These are phyloP conservation scores for Netelia fuscicornis DNA, from an alignment of 2,888 invertebrate genomes.

Conservation along the genomic window DNA sequence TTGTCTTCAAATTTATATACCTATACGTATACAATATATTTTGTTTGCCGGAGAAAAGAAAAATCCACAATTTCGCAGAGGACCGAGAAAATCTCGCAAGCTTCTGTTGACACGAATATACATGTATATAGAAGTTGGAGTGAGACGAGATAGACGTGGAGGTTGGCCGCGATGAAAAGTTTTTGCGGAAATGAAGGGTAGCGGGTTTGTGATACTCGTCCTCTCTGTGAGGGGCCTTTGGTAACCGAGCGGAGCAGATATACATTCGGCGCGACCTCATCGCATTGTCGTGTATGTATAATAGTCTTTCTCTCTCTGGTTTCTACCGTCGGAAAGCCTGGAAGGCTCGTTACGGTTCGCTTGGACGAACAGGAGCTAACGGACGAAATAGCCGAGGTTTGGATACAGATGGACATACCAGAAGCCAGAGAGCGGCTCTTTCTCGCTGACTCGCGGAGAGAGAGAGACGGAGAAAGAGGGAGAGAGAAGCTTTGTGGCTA, in stretches of 20 bases:
- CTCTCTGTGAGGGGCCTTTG: constrained; percentile 1
- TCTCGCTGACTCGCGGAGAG: constrained; percentile 10
- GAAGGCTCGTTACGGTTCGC: constrained; percentile 60
- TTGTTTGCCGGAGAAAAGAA: not conserved
- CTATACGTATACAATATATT: not conserved
- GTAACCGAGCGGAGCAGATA: constrained; percentile 22
- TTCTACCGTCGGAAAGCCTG: constrained; percentile 47
- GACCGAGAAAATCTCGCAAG: not conserved
- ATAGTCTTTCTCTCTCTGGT: not conserved
- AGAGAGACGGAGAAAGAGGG: not conserved
- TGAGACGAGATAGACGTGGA: not conserved
- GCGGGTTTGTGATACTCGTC: constrained; percentile 22
- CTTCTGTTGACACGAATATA: not conserved
- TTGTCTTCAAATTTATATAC: too few species aligned
- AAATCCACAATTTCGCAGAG: not conserved
- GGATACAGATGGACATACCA: constrained; percentile 51
- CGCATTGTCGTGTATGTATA: constrained; percentile 26
- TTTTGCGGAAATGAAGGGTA: constrained; percentile 60
- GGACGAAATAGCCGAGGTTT: constrained; percentile 46
- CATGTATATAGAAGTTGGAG: not conserved
- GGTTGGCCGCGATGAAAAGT: constrained; percentile 43
- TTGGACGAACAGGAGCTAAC: constrained; percentile 54
- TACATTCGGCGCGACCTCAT: constrained; percentile 45
- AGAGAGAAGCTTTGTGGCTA: constrained; percentile 55
- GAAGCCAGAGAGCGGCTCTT: constrained; percentile 43